Percentiles rank a stretch among this genome's conserved stretches.
phyloP scores from a whole-genome alignment of 2,113 vertebrate species.

The Petrocephalus microphthalmus region DNA sequence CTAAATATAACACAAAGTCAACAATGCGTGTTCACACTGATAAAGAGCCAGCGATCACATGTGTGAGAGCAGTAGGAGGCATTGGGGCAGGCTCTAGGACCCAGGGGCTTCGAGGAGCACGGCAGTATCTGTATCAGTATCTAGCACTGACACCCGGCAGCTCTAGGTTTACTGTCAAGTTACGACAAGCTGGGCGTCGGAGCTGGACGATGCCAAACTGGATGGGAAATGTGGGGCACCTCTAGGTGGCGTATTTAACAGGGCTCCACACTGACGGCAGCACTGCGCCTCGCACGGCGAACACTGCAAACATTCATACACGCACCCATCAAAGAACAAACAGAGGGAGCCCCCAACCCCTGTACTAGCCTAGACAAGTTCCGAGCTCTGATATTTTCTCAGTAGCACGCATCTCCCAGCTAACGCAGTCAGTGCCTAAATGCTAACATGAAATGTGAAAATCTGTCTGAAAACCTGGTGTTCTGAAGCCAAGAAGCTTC shows the following conservation, averaged over 20 bases:
- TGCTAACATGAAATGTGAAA: neutral
- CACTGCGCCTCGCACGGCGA: neutral
- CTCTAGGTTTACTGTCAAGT: conserved; percentile 41
- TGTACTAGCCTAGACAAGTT: neutral
- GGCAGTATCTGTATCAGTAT: neutral
- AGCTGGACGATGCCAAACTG: neutral
- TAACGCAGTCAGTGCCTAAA: neutral
- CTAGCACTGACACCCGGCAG: neutral
- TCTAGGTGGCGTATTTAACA: neutral
- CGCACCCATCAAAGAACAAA: neutral
- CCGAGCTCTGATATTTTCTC: neutral
- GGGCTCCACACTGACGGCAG: neutral
- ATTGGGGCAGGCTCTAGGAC: neutral
- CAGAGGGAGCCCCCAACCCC: neutral
- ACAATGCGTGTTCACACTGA: neutral
- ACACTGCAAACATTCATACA: neutral
- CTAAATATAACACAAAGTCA: neutral
- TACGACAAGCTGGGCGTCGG: conserved; percentile 42
- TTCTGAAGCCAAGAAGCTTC: neutral
- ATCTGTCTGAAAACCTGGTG: neutral
- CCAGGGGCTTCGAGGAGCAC: neutral
- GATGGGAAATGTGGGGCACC: neutral
- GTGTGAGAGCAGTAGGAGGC: neutral
- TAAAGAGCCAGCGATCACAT: neutral
- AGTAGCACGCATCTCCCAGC: neutral